phyloP scores from a whole-genome alignment of 2,113 vertebrate genomes.

The Indicator indicator region DNA sequence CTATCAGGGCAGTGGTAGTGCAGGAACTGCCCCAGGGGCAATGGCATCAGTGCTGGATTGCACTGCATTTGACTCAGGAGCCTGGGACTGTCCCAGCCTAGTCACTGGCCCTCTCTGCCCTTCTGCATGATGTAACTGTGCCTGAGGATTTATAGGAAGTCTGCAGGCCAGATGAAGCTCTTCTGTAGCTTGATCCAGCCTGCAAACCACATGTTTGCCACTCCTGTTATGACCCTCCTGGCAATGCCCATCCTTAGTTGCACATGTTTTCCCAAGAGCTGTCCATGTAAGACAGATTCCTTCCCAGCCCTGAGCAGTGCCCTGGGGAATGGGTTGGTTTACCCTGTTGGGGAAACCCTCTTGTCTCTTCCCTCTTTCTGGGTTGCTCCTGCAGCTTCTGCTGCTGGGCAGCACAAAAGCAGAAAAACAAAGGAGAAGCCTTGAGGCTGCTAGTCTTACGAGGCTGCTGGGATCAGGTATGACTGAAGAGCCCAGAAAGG shows the following conservation, averaged over 20 bases:
- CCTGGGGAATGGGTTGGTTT: not conserved
- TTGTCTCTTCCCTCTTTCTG: not conserved
- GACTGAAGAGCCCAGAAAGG: not conserved
- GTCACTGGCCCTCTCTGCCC: not conserved
- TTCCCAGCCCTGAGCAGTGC: not conserved
- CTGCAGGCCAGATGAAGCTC: constrained; percentile 16
- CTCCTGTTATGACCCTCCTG: not conserved
- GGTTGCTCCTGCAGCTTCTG: not conserved
- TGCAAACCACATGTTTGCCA: not conserved
- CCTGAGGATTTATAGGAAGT: not conserved
- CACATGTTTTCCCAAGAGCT: not conserved
- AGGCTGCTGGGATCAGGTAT: not conserved
- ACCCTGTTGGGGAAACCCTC: not conserved
- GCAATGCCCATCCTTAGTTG: not conserved
- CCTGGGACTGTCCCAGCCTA: not conserved
- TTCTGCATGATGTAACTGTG: not conserved
- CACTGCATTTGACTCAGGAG: rapidly evolving
- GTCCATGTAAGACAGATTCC: not conserved
- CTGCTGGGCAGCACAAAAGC: not conserved
- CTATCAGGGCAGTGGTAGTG: rapidly evolving
- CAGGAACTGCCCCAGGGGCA: rapidly evolving
- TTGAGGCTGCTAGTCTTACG: not conserved
- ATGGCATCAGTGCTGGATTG: rapidly evolving
- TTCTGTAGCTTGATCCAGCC: not conserved
- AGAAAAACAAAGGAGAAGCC: not conserved